Evolutionary conservation across 2,888 invertebrate genomes (phyloP).

Genomic region (Lycophotia porphyrea): DNA sequence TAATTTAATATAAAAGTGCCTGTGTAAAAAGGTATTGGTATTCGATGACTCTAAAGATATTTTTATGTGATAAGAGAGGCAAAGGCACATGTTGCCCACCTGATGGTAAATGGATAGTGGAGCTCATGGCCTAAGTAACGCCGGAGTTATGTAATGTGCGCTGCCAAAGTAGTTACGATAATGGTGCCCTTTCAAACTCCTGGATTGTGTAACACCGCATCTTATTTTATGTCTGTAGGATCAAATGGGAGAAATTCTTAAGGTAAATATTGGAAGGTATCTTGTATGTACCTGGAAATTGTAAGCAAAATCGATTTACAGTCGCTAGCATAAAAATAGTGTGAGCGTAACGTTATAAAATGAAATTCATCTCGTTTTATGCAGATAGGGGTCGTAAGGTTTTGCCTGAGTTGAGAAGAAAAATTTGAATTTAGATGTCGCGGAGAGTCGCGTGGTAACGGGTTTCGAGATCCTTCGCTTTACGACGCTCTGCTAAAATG

Average conservation of each 20-base stretch:
- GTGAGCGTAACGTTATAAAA: slow-evolving; percentile 80
- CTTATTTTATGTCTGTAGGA: slow-evolving; percentile 45
- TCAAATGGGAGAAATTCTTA: slow-evolving; percentile 31
- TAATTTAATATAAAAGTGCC: slow-evolving; percentile 53
- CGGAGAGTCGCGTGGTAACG: slow-evolving; percentile 81
- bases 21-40: slow-evolving; percentile 55
- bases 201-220: slow-evolving; percentile 53
- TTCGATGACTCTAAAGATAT: slow-evolving; percentile 54
- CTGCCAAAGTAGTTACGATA: slow-evolving; percentile 63
- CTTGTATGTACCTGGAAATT: slow-evolving; percentile 60
- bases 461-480: slow-evolving; percentile 82
- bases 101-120: slow-evolving; percentile 61
- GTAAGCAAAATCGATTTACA: slow-evolving; percentile 71
- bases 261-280: slow-evolving; percentile 47
- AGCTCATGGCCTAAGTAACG: slow-evolving; percentile 40
- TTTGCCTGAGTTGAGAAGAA: slow-evolving; percentile 77
- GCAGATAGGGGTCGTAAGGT: slow-evolving; percentile 82
- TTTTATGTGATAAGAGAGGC: slow-evolving; percentile 57
- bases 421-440: slow-evolving; percentile 89
- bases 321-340: slow-evolving; percentile 74
- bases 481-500: slow-evolving; percentile 87
- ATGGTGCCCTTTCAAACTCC: slow-evolving; percentile 48
- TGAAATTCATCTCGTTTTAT: slow-evolving; percentile 84
- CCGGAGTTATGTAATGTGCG: slow-evolving; percentile 47
- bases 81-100: slow-evolving; percentile 51